Base-by-base conservation (phyloP, 2,888 invertebrate genomes). In the Chelonus formosanus region DNA sequence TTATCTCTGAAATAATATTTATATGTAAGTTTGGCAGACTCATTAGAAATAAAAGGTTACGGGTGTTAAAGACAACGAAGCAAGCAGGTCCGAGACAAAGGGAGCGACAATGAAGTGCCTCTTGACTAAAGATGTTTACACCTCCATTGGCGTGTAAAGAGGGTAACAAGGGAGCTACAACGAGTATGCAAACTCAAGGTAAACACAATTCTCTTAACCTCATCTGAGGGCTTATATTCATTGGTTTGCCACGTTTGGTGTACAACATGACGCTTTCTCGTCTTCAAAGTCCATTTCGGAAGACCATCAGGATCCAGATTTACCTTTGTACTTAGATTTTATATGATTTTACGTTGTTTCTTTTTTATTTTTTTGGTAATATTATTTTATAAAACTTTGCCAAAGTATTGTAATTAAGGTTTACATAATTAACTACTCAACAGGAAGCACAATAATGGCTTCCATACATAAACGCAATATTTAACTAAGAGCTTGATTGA, bases 121-220 rank as follows among this genome's bases (percentile, higher is more conserved):
- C 72, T 71, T 72, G 65, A 73, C 72, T 77, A 73, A 80, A 80
- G 79, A 80, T 82, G 79, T 80, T 81, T 81, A 79, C 78, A 75
- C 74, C 73, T 71, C 72, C 73, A 74, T 76, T 74, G 70, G 75
- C 74, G 75, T 75, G 76, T 73, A 76, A 60, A 52, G 43, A 50
- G 40, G 44, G 48, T 47, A 32, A 7, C 60, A 40, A 31, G 72
- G 73, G 73, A 73, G 73, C 70, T 75, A 75, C 77, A 80, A 81
- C 79, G 78, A 78, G 79, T 77, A 79, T 80, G 80, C 80, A 79
- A 82, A 81, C 80, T 81, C 73, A 71, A 76, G 75, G 78, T 81
- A 82, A 82, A 81, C 78, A 81, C 78, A 81, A 80, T 81, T 81
- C 77, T 76, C 78, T 80, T 80, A 81, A 78, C 76, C 77, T 68